phyloP scores from a whole-genome alignment of 2,797 vertebrate species.

The Pitangus sulphuratus region DNA sequence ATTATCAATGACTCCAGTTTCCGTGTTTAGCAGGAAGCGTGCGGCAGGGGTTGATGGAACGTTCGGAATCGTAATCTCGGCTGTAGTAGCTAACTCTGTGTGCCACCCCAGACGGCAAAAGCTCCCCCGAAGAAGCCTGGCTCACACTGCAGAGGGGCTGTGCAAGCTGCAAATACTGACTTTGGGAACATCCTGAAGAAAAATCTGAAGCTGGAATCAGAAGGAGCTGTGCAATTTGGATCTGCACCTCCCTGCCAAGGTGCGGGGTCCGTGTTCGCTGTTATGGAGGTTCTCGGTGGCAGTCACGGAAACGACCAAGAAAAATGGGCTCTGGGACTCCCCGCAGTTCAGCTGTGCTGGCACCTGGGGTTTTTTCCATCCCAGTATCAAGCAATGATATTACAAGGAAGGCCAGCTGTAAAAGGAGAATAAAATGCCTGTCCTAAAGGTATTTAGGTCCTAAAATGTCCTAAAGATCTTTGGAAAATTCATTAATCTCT shows the following conservation, averaged over 20 bases:
- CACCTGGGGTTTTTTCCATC: not conserved
- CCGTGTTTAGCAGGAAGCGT: not conserved
- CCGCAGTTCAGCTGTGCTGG: accelerated
- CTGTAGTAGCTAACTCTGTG: not conserved
- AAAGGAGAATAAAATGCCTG: not conserved
- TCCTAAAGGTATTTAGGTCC: no score
- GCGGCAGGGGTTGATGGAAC: not conserved
- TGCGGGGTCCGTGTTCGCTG: accelerated
- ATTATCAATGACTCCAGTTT: not conserved
- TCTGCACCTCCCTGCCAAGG: not conserved
- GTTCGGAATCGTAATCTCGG: not conserved
- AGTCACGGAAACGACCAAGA: not conserved
- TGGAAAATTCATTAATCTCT: not conserved
- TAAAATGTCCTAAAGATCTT: not conserved
- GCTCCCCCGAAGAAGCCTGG: not conserved
- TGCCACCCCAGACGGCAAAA: not conserved
- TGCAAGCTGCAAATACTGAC: not conserved
- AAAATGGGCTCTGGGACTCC: not conserved
- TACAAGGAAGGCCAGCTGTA: not conserved
- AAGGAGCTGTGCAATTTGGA: not conserved
- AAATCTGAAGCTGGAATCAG: not conserved
- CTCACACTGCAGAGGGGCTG: not conserved
- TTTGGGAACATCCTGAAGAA: not conserved
- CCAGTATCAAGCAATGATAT: not conserved
- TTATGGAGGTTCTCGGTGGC: not conserved